Conservation (phyloP, 1,140 invertebrate genomes). For the Caenorhabditis inopinata region DNA sequence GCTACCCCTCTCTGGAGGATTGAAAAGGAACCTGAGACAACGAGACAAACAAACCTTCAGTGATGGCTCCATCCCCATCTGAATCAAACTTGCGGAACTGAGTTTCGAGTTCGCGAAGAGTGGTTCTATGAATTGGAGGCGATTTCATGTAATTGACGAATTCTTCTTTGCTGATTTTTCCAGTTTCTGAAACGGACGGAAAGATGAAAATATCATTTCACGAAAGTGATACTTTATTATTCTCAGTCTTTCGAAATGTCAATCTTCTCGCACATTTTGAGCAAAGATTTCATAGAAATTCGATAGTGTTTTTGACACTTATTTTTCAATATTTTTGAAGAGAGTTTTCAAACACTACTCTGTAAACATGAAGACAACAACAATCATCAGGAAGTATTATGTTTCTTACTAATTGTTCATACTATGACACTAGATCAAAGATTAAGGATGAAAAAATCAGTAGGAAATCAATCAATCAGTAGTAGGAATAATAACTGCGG, state of each 20-base stretch:
- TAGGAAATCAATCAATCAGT: slow-evolving; percentile 17
- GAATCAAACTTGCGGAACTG: slow-evolving; percentile 52
- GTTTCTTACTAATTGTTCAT: not conserved
- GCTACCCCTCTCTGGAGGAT: slow-evolving; percentile 2
- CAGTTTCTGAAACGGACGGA: slow-evolving; percentile 50
- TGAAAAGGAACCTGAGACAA: not conserved
- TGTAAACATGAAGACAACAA: not conserved
- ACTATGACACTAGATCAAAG: not conserved
- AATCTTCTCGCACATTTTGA: not conserved
- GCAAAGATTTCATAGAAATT: slow-evolving; percentile 11
- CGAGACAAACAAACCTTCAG: slow-evolving; percentile 50
- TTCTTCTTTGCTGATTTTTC: slow-evolving; percentile 62
- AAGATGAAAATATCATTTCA: not conserved
- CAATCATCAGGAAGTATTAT: not conserved
- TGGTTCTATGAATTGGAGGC: slow-evolving; percentile 59
- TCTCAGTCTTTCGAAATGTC: not conserved
- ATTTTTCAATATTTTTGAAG: not conserved
- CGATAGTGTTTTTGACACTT: not conserved
- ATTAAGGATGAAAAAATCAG: slow-evolving; percentile 18
- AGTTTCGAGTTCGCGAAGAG: slow-evolving; percentile 54
- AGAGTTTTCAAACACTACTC: too few species aligned
- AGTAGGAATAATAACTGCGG: slow-evolving; percentile 19
- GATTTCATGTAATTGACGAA: slow-evolving; percentile 60
- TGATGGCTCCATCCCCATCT: slow-evolving; percentile 60
- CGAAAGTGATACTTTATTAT: not conserved